Percentiles rank a stretch among this genome's conserved stretches.
Evolutionary conservation across 2,797 vertebrate genomes (phyloP).

Genomic region (Leucoraja ocellata): DNA sequence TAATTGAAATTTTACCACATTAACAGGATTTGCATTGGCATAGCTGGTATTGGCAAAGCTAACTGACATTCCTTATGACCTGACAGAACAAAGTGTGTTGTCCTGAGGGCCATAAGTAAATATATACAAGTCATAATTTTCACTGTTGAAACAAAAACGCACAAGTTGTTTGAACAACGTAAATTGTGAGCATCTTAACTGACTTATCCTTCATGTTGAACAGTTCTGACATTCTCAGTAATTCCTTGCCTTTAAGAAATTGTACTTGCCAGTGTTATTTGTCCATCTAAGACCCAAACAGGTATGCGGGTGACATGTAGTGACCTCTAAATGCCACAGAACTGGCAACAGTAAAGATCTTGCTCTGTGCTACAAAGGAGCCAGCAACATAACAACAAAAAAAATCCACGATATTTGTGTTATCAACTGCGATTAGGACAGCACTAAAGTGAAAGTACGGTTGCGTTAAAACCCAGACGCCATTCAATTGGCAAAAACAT

Average conservation of each 20-base stretch:
- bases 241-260: not conserved
- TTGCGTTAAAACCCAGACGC: not conserved
- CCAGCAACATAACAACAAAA: not conserved
- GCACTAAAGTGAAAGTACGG: not conserved
- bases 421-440: not conserved
- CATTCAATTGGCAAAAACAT: not conserved
- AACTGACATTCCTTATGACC: constrained; percentile 44
- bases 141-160: not conserved
- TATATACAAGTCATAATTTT: not conserved
- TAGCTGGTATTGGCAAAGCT: constrained; percentile 47
- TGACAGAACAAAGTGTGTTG: not conserved
- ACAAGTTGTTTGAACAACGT: constrained; percentile 7
- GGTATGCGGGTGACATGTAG: not conserved
- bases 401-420: not conserved
- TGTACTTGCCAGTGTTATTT: not conserved
- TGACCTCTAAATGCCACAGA: not conserved
- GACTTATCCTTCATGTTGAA: not conserved
- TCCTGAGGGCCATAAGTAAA: constrained; percentile 29
- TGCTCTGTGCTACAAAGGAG: not conserved
- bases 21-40: constrained; percentile 52
- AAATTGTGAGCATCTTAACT: not conserved
- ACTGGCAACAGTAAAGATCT: not conserved
- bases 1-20: constrained; percentile 55
- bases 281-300: not conserved
- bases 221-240: not conserved